phyloP scores from a whole-genome alignment of 2,888 invertebrate genomes.

The Dynastes hyllus region DNA sequence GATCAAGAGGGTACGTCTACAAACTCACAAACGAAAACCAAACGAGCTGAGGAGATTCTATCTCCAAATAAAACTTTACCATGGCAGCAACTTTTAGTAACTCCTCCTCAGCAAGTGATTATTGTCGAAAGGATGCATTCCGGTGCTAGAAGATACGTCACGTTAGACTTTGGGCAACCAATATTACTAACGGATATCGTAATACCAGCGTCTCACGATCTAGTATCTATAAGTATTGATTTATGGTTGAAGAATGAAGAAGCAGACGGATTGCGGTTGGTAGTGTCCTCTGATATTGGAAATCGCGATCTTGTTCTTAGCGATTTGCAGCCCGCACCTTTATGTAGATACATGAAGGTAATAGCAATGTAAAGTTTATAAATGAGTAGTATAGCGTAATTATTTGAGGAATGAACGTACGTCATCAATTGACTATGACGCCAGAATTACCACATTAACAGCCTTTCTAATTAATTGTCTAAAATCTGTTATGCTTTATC shows the following conservation, averaged over 20 bases:
- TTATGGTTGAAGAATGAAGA: slow-evolving; percentile 93
- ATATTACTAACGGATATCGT: slow-evolving; percentile 90
- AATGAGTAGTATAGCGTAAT: too few relatives aligned
- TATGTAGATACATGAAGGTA: slow-evolving; percentile 92
- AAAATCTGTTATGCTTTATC: too few relatives aligned
- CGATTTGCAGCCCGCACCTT: slow-evolving; percentile 92
- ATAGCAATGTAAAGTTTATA: not conserved
- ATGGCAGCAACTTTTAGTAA: slow-evolving; percentile 85
- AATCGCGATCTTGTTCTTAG: slow-evolving; percentile 87
- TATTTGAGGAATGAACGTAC: too few relatives aligned
- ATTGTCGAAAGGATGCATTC: slow-evolving; percentile 96
- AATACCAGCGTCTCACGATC: slow-evolving; percentile 86
- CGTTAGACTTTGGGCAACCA: slow-evolving; percentile 92
- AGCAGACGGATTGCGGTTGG: slow-evolving; percentile 87
- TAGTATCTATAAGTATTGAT: slow-evolving; percentile 91
- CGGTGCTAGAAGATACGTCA: slow-evolving; percentile 92
- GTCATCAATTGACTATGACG: too few relatives aligned
- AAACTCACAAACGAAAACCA: slow-evolving; percentile 44
- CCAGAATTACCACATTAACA: too few relatives aligned
- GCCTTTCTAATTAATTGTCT: too few relatives aligned
- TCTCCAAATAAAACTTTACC: slow-evolving; percentile 71
- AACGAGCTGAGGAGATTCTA: slow-evolving; percentile 61
- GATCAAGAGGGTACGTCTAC: slow-evolving; percentile 28
- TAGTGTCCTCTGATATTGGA: slow-evolving; percentile 91
- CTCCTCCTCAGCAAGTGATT: slow-evolving; percentile 87